Conservation (phyloP, 2,113 vertebrate species). For the Scartelaos histophorus region DNA sequence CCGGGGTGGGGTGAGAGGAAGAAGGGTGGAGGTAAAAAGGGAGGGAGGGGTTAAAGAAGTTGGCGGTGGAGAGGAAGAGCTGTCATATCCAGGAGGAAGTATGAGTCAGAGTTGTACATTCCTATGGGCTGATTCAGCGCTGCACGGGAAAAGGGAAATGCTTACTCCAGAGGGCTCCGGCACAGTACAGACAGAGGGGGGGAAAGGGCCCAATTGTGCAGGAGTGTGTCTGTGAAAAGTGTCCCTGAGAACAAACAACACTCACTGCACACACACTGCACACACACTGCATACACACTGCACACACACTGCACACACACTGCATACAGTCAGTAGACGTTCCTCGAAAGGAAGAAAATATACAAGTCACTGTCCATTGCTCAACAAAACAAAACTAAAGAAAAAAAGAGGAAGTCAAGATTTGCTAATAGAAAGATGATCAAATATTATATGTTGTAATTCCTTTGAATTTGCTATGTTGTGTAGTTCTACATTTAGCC, state of each 20-base stretch:
- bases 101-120: conserved; percentile 80
- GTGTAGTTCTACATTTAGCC: too few species aligned
- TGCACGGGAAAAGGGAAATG: conserved; percentile 26
- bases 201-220: neutral
- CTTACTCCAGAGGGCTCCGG: too few species aligned
- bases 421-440: conserved; percentile 16
- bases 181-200: too few species aligned
- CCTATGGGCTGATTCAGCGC: conserved; percentile 78
- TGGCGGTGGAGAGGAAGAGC: conserved; percentile 70
- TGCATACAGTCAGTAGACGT: neutral
- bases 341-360: conserved; percentile 2
- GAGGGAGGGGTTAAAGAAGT: conserved; percentile 57
- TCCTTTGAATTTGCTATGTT: too few species aligned
- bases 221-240: conserved; percentile 5
- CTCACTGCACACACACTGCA: too few species aligned
- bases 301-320: too few species aligned
- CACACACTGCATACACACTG: too few species aligned
- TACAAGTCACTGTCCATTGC: neutral
- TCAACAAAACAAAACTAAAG: neutral
- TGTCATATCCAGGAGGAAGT: conserved; percentile 83
- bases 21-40: conserved; percentile 45
- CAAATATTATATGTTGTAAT: too few species aligned
- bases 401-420: neutral
- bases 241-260: conserved; percentile 17
- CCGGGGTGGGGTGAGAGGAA: conserved; percentile 47